These are phyloP conservation scores for Monochamus alternatus DNA, from an alignment of 2,888 invertebrate genomes.

Conservation along the genomic window DNA sequence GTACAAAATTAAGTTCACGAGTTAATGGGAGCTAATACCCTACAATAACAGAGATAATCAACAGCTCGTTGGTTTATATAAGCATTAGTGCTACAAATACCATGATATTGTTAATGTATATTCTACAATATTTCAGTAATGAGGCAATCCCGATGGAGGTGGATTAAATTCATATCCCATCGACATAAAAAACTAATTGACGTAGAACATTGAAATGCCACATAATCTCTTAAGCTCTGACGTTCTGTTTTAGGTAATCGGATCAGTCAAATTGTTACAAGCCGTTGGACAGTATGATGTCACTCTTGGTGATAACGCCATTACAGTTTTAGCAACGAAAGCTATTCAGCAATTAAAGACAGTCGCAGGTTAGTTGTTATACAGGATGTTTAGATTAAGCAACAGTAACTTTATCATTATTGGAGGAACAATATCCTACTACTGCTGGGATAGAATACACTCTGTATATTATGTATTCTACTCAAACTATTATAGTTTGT, in stretches of 20 bases:
- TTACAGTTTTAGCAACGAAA: constrained; percentile 71
- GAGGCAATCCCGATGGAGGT: neutral
- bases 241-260: constrained; percentile 60
- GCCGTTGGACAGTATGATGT: constrained; percentile 59
- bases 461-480: too few species aligned
- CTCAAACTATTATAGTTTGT: too few species aligned
- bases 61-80: too few species aligned
- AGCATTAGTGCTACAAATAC: too few species aligned
- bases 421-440: too few species aligned
- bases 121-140: neutral
- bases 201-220: neutral
- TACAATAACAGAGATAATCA: too few species aligned
- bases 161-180: neutral
- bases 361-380: constrained; percentile 71
- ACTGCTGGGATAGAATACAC: too few species aligned
- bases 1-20: too few species aligned
- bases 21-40: too few species aligned
- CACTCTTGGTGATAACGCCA: constrained; percentile 66
- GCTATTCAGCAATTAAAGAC: constrained; percentile 73
- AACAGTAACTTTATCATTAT: too few species aligned
- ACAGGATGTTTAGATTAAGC: neutral
- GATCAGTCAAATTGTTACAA: constrained; percentile 64
- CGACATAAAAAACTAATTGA: constrained; percentile 8
- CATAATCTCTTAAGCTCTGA: constrained; percentile 9
- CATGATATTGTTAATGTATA: too few species aligned